Evolutionary conservation across 2,888 invertebrate species (phyloP), one percentile per base, ranked within the genome.

Genomic region (Cecidostiba fungosa): DNA sequence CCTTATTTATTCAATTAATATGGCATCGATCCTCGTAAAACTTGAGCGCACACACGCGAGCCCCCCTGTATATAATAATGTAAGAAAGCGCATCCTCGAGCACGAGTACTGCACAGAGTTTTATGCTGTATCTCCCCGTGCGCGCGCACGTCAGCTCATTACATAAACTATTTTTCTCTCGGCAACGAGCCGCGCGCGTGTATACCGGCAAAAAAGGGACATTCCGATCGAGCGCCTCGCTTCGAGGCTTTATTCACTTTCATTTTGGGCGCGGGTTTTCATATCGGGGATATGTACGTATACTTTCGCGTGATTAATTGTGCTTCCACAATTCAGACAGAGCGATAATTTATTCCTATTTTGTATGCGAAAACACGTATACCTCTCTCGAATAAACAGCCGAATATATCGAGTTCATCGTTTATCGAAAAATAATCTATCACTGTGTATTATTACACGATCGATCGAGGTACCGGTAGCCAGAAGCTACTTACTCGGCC

Each of bases 1-100:
- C 50, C 70, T 77, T 72, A 77, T 83, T 77, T 83, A 83, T 83
- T 72, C 77, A 69, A 72, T 72, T 83, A 83, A 83, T 83, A 77
- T 62, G 83, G 76, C 77, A 77, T 83, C 76, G 70, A 77, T 77
- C 43, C 69, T 83, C 76, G 72, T 72, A 77, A 83, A 83, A 77
- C 3, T 82, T 69, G 59, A 77, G 76, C 32, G n/a, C 69, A 54
- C 47, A 47, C 78, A 6, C 12, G 23, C 1, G 14, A 39, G 70
- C 29, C 50, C 32, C 16, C 3, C 32, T 54, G 32, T 43, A 43
- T 43, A 10, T 39, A 23, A 62, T 47, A 73, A 10, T 43, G 39
- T 29, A 73, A 80, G 73, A 59, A 72, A 80, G 59, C 74, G 47
- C 62, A 43, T 81, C 81, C 73, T 72, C 62, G 54, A 77, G 82